phyloP scores from a whole-genome alignment of 2,797 vertebrate species.

The Phrynocephalus forsythii region DNA sequence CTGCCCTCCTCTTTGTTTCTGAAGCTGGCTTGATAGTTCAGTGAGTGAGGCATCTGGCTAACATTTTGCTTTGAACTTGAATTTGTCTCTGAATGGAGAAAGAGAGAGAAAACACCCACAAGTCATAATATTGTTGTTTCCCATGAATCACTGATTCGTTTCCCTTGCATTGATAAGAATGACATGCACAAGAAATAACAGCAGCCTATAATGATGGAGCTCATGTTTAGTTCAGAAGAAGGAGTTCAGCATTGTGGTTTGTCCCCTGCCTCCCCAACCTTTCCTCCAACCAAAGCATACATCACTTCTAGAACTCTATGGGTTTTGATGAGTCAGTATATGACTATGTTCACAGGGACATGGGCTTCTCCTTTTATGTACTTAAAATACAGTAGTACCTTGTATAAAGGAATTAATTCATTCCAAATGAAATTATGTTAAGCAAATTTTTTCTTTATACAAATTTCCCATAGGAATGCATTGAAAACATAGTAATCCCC shows the following conservation, averaged over 20 bases:
- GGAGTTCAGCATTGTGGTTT: constrained; percentile 1
- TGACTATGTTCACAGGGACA: neutral
- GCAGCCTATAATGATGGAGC: neutral
- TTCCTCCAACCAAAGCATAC: neutral
- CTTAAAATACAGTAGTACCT: neutral
- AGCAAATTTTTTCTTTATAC: no score
- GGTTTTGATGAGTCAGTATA: neutral
- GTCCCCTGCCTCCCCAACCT: neutral
- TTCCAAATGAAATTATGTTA: no score
- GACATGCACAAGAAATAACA: constrained; percentile 20
- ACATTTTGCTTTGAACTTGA: neutral
- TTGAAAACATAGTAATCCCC: no score
- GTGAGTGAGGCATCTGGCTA: no score
- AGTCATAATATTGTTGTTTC: neutral
- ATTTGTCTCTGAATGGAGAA: neutral
- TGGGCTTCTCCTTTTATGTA: neutral
- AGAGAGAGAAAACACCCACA: neutral
- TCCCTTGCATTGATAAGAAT: neutral
- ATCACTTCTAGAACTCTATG: neutral
- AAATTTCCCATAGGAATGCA: no score
- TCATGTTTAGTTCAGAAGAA: neutral
- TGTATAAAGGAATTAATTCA: no score
- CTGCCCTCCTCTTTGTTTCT: no score
- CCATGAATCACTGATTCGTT: neutral
- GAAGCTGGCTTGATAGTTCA: no score